Evolutionary conservation across 1,140 invertebrate species (phyloP).

Genomic region (Hylaeus anthracinus): DNA sequence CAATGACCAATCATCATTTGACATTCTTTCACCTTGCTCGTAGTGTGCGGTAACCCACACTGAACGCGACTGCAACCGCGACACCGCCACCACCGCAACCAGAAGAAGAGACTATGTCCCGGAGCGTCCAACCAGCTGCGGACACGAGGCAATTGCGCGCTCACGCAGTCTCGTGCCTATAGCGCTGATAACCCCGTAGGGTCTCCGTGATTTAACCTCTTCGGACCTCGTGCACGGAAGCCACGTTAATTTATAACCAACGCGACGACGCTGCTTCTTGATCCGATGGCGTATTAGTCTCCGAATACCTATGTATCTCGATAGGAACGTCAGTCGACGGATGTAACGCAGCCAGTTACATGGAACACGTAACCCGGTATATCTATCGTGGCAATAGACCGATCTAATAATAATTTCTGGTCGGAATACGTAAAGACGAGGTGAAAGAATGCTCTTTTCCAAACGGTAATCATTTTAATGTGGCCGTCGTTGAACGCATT

Average conservation of each 20-base stretch:
- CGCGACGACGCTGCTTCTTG: no score
- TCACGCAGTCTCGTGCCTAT: constrained; percentile 18
- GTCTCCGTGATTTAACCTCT: constrained; percentile 11
- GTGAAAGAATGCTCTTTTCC: no score
- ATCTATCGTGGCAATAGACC: no score
- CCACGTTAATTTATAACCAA: not conserved
- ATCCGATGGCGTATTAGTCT: not conserved
- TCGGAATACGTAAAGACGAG: no score
- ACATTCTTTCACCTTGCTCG: constrained; percentile 75
- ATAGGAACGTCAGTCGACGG: no score
- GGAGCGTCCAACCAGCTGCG: constrained; percentile 1
- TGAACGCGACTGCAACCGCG: constrained; percentile 25
- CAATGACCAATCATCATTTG: constrained; percentile 80
- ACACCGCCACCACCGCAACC: constrained; percentile 7
- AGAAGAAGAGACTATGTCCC: constrained; percentile 23
- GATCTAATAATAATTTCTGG: no score
- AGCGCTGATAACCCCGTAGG: constrained; percentile 42
- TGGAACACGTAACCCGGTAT: no score
- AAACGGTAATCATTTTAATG: no score
- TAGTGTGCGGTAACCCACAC: constrained; percentile 47
- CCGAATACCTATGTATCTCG: no score
- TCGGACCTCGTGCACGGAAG: not conserved
- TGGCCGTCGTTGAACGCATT: no score
- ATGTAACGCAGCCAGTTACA: no score
- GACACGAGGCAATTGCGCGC: not conserved